Percentiles rank a stretch among this genome's conserved stretches.
phyloP scores from a whole-genome alignment of 2,888 invertebrate species.

The Agriopis aurantiaria region DNA sequence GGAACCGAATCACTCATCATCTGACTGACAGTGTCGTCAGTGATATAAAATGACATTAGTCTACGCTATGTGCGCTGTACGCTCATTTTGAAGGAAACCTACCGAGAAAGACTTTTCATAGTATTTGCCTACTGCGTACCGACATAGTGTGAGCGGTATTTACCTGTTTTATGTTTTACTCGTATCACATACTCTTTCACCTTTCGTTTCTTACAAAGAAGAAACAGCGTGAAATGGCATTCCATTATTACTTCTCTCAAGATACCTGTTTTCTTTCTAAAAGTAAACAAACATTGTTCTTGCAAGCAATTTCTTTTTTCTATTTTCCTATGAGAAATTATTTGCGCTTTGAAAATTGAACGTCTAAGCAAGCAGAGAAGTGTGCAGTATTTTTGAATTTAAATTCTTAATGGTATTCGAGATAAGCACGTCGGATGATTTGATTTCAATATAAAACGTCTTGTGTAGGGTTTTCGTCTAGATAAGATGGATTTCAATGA shows the following conservation, averaged over 20 bases:
- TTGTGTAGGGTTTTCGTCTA: background rate
- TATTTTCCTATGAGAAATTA: constrained; percentile 20
- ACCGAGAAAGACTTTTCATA: too few species aligned
- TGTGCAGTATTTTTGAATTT: constrained; percentile 7
- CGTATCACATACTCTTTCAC: constrained; percentile 49
- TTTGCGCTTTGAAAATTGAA: constrained; percentile 23
- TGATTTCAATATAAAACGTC: constrained; percentile 3
- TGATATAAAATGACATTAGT: too few species aligned
- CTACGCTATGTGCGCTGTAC: too few species aligned
- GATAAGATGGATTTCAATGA: background rate
- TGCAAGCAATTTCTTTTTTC: constrained; percentile 38
- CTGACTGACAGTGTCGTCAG: too few species aligned
- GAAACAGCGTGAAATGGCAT: constrained; percentile 58
- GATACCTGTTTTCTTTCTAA: constrained; percentile 44
- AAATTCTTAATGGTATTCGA: constrained; percentile 5
- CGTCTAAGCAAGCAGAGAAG: background rate
- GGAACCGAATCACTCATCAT: too few species aligned
- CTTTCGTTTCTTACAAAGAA: constrained; percentile 60
- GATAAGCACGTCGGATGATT: constrained; percentile 1
- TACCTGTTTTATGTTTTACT: constrained; percentile 27
- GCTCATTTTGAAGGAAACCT: too few species aligned
- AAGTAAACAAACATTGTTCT: constrained; percentile 6
- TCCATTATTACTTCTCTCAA: constrained; percentile 53
- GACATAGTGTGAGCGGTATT: constrained; percentile 15
- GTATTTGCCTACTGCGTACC: too few species aligned